Evolutionary conservation across 2,888 invertebrate genomes (phyloP).

Genomic region (Drosophila atroscutellata): DNA sequence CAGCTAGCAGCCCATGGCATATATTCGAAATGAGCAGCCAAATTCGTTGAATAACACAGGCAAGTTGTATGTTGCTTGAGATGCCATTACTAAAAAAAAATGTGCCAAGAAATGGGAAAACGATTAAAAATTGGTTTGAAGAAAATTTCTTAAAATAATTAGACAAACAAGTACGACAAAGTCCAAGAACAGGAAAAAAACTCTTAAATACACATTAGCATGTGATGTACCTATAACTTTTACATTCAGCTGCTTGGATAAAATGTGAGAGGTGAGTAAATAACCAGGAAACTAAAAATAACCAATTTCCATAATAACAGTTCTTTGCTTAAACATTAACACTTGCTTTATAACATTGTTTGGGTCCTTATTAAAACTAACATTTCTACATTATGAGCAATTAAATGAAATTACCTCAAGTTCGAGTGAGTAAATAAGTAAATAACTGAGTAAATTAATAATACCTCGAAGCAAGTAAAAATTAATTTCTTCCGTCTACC

Average conservation of each 20-base stretch:
- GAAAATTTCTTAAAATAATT: neutral
- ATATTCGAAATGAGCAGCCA: conserved; percentile 86
- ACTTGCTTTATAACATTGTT: neutral
- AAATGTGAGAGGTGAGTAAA: neutral
- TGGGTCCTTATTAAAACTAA: neutral
- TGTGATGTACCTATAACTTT: neutral
- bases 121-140: neutral
- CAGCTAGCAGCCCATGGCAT: conserved; percentile 87
- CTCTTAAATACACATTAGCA: too few relatives aligned
- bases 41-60: conserved; percentile 86
- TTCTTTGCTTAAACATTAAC: neutral
- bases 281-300: neutral
- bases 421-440: neutral
- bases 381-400: neutral
- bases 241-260: neutral
- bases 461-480: neutral
- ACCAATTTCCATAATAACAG: neutral
- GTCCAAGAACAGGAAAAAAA: too few relatives aligned
- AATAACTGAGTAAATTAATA: too few relatives aligned
- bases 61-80: conserved; percentile 83
- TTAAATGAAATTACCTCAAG: neutral
- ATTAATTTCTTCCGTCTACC: neutral
- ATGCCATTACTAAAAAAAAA: conserved; percentile 74
- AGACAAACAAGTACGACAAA: neutral
- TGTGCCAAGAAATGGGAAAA: neutral